Base-by-base conservation (phyloP, 1,140 invertebrate genomes). In the Psilanteris sp. region DNA sequence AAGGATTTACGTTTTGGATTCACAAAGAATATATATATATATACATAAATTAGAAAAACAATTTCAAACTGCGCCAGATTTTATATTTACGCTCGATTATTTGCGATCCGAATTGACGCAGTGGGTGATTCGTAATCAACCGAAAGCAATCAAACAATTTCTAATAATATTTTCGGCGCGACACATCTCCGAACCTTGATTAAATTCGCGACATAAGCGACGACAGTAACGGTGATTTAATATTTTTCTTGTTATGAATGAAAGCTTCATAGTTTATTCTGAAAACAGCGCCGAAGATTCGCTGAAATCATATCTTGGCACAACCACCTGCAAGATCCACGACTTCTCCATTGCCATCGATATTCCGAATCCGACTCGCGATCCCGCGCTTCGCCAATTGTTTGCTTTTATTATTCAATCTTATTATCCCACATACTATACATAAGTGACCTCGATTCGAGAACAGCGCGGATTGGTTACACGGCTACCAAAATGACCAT, bases 201-300 rank as follows among this genome's bases (percentile, higher is more conserved):
- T 2, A 64, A 62, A 57, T 68, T 57, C 22, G 61, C 55, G 61
- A 73, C 61, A 72, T n/a, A 61, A 54, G 77, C 66, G 80, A 79
- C 68, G 70, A 75, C 70, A 77, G 70, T 67, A 66, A 79, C 75
- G 79, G 79, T 84, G 81, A 83, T 87, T 87, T 85, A 86, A 85
- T 85, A 85, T 83, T 87, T 85, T 84, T 85, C 82, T 81, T 85
- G 82, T 86, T 87, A 83, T 85, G 82, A 84, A 83, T 85, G 84
- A 85, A 86, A 85, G 82, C 83, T 83, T 62, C 41, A 66, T 72
- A 79, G 83, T 87, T 84, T 86, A 75, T 80, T 86, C 81, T 85
- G 83, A 86, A 86, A 87, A 85, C 83, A 86, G 74, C 68, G 73
- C 27, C 73, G 76, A 73, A 75, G 72, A 73, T 70, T 76, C 62